These are phyloP conservation scores for Meriones unguiculatus DNA, from an alignment of 2,113 vertebrate species.

Conservation along the genomic window DNA sequence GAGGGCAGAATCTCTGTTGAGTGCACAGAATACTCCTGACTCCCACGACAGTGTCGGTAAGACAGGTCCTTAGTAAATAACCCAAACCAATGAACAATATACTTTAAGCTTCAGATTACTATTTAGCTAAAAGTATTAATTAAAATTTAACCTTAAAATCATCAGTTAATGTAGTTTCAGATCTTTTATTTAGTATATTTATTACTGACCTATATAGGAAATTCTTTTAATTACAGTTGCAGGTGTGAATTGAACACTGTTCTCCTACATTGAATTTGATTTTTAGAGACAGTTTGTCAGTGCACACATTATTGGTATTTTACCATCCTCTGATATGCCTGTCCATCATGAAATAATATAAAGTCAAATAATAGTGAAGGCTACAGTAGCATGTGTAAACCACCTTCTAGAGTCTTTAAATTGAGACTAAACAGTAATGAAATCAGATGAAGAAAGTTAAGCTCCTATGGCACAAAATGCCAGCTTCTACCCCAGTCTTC, in stretches of 20 bases:
- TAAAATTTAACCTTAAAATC: slow-evolving; percentile 43
- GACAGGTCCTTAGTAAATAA: neutral
- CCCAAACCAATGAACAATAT: neutral
- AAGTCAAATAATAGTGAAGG: slow-evolving; percentile 19
- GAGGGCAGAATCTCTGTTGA: neutral
- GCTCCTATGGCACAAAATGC: neutral
- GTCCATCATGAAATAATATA: neutral
- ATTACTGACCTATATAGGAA: neutral
- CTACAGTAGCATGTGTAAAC: neutral
- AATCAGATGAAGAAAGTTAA: neutral
- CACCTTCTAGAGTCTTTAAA: neutral
- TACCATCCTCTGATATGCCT: neutral
- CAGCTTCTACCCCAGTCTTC: neutral
- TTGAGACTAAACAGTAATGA: neutral
- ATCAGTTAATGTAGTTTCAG: neutral
- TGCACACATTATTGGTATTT: slow-evolving; percentile 1
- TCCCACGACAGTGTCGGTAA: neutral
- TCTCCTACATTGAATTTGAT: neutral
- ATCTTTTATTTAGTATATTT: neutral
- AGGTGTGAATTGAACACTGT: neutral
- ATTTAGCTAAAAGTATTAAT: neutral
- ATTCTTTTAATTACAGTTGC: slow-evolving; percentile 36
- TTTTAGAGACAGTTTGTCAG: neutral
- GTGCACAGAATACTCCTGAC: neutral
- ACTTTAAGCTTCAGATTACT: neutral